These are phyloP conservation scores for Ptychoptera albimana DNA, from an alignment of 2,888 invertebrate species.

Conservation along the genomic window DNA sequence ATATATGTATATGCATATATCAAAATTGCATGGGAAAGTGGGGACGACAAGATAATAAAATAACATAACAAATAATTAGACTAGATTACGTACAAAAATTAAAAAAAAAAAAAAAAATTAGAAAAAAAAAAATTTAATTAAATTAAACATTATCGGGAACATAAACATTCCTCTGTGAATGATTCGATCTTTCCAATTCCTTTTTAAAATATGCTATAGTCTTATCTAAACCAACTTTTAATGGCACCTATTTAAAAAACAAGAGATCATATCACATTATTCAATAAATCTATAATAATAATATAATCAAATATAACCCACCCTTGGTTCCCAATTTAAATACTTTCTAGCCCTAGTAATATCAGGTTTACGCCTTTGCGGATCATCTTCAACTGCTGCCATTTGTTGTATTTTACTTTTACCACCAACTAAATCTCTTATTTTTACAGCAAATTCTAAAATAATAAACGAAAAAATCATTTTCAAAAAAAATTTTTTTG, in stretches of 20 bases:
- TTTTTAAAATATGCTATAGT: constrained; percentile 89
- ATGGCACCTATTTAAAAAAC: constrained; percentile 43
- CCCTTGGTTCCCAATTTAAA: constrained; percentile 86
- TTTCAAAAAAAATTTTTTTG: constrained; percentile 1
- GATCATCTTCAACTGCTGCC: constrained; percentile 89
- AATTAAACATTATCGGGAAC: constrained; percentile 11
- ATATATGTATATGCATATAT: no score
- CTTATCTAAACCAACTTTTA: constrained; percentile 73
- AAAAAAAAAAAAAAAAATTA: no score
- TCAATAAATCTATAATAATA: constrained; percentile 3
- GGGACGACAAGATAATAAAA: no score
- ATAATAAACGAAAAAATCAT: constrained; percentile 11
- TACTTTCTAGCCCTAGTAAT: constrained; percentile 73
- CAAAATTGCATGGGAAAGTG: no score
- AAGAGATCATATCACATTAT: not conserved
- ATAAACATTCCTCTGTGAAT: constrained; percentile 36
- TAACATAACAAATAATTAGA: no score
- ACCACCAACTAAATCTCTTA: constrained; percentile 71
- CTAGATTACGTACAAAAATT: no score
- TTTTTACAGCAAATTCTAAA: constrained; percentile 73
- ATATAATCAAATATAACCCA: no score
- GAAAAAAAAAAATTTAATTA: no score
- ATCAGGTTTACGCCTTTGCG: constrained; percentile 85
- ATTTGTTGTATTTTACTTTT: constrained; percentile 68
- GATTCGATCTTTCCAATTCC: constrained; percentile 53